These are phyloP conservation scores for Astreopora myriophthalma DNA, from an alignment of 64 coral and sea anemone species.

Conservation along the genomic window DNA sequence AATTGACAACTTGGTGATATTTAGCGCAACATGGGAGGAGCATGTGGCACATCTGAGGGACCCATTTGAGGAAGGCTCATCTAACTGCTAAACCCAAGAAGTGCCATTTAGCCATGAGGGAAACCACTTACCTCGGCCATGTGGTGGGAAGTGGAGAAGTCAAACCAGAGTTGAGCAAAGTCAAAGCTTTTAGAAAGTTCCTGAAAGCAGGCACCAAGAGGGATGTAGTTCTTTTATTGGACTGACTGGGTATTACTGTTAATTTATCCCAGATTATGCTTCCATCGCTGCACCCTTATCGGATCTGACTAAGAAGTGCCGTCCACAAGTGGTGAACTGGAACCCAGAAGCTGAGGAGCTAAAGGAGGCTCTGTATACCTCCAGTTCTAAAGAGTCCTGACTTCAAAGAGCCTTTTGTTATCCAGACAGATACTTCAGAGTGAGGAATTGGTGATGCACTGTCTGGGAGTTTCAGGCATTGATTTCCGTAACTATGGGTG, in stretches of 20 bases:
- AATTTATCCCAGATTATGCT: constrained; percentile 14
- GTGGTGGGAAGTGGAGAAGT: constrained; percentile 29
- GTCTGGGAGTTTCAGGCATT: no score
- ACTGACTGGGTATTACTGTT: neutral
- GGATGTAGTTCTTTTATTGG: constrained; percentile 9
- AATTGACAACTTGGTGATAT: constrained; percentile 31
- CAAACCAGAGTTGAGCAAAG: neutral
- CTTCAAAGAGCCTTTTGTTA: neutral
- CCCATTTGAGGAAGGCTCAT: neutral
- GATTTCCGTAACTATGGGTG: no score
- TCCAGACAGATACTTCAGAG: constrained; percentile 40
- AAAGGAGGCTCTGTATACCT: neutral
- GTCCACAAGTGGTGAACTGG: constrained; percentile 3
- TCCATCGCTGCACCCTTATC: neutral
- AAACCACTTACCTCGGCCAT: constrained; percentile 22
- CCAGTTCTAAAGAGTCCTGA: constrained; percentile 19
- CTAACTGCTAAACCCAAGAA: no score
- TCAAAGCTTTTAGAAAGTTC: neutral
- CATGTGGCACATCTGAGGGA: constrained; percentile 16
- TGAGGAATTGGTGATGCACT: constrained; percentile 11
- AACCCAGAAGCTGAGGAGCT: neutral
- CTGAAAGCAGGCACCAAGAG: neutral
- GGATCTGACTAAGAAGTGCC: neutral
- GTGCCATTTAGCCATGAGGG: neutral
- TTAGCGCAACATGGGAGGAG: neutral